Evolutionary conservation across 2,888 invertebrate genomes (phyloP), one percentile per base, ranked within the genome.

Genomic region (Melinaea marsaeus): DNA sequence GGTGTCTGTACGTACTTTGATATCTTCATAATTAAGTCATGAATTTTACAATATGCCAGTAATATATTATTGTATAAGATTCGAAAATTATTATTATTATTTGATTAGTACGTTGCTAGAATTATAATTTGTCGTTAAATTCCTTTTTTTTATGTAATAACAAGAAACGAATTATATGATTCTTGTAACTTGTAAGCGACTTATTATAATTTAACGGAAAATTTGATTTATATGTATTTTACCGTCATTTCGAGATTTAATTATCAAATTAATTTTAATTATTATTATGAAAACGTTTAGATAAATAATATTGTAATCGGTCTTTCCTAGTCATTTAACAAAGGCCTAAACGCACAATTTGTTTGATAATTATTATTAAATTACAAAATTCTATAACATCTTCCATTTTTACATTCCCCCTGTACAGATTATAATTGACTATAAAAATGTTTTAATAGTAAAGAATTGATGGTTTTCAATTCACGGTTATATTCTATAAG

Each of bases 341-440:
- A 86, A 87, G 89, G 89, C 90, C 89, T 90, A 88, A 79, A 80
- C 86, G 88, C 88, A 88, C 88, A 88, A 87, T 80, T 81, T 77
- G 69, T 73, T 77, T 79, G 78, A 76, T 74, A 74, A 77, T 71
- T 71, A 66, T 69, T 68, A 55, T 72, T 66, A 64, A 66, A 63
- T 69, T 66, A 69, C 60, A 65, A 62, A 65, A 57, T 59, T 63
- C 63, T 54, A 57, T 59, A 59, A 72, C 71, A 81, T 85, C 85
- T 89, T 88, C 86, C 85, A 86, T 72, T 81, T 77, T 76, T 77
- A 86, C 88, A 88, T 89, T 89, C 89, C 87, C 81, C 58, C 78
- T 80, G 74, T 81, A 81, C 77, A 77, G 73, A 62, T 65, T 80
- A 80, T 75, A 72, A 74, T 77, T 70, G 65, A 59, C 42, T 60